A percentile compares a stretch with the other conserved stretches of the same genome.
Evolutionary conservation across 1,140 invertebrate genomes (phyloP).

Genomic region (Trachelipus rathkii): DNA sequence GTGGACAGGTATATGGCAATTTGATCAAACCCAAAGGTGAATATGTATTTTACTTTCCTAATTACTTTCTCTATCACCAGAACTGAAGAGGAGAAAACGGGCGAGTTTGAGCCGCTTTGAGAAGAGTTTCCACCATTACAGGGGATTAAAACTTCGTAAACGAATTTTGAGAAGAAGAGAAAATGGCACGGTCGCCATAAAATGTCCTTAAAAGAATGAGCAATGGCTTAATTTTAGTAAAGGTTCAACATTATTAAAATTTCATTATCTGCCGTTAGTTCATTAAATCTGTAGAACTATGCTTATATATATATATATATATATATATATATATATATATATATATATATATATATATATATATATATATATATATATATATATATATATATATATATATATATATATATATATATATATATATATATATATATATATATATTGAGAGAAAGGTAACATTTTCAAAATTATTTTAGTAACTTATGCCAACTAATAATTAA

Average conservation of each 20-base stretch:
- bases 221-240: not conserved
- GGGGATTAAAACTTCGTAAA: not conserved
- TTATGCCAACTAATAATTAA: too few species aligned
- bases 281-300: too few species aligned
- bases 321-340: too few species aligned
- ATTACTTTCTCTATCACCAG: not conserved
- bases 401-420: too few species aligned
- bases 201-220: not conserved
- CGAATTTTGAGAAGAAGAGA: not conserved
- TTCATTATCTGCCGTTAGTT: not conserved
- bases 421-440: too few species aligned
- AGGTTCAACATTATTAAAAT: not conserved
- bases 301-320: too few species aligned
- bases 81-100: not conserved
- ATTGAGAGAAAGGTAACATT: too few species aligned
- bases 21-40: not conserved
- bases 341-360: too few species aligned
- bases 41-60: not conserved
- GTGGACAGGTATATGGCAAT: not conserved
- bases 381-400: too few species aligned
- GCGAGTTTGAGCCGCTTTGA: not conserved
- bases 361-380: too few species aligned
- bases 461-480: too few species aligned
- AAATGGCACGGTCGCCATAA: not conserved
- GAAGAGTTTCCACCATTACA: not conserved